phyloP scores from a whole-genome alignment of 1,140 invertebrate genomes.

The Orius laevigatus region DNA sequence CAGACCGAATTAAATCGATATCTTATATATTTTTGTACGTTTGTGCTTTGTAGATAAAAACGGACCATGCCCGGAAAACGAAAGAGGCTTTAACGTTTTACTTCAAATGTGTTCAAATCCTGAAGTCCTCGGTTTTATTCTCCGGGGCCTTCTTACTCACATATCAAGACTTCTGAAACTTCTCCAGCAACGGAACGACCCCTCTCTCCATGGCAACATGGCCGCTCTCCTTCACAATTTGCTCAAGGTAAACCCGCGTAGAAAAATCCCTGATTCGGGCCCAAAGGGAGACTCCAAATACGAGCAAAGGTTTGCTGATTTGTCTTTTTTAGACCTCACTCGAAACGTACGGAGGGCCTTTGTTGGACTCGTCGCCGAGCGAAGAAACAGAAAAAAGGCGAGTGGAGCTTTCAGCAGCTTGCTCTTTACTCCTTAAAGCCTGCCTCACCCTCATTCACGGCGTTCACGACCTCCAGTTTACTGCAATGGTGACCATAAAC shows the following conservation, averaged over 20 bases:
- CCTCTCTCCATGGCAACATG: slow-evolving; percentile 30
- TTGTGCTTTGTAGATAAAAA: slow-evolving; percentile 3
- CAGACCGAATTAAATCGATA: no score
- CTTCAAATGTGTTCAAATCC: slow-evolving; percentile 38
- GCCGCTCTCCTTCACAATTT: slow-evolving; percentile 35
- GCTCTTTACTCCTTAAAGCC: slow-evolving; percentile 33
- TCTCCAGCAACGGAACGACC: slow-evolving; percentile 29
- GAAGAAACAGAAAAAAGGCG: slow-evolving; percentile 11
- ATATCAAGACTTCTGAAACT: slow-evolving; percentile 31
- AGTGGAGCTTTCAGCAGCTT: slow-evolving; percentile 26
- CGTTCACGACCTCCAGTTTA: slow-evolving; percentile 41
- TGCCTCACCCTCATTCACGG: slow-evolving; percentile 35
- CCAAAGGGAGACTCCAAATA: neutral
- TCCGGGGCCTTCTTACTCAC: slow-evolving; percentile 32
- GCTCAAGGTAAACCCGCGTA: slow-evolving; percentile 28
- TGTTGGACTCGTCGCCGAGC: neutral
- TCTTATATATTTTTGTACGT: no score
- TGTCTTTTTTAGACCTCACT: slow-evolving; percentile 22
- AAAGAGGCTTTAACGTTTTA: slow-evolving; percentile 31
- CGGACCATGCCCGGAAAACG: slow-evolving; percentile 22
- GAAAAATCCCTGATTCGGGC: neutral
- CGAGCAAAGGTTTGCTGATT: neutral
- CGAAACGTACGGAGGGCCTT: slow-evolving; percentile 19
- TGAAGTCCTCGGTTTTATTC: slow-evolving; percentile 39
- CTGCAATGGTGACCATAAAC: slow-evolving; percentile 39